phyloP scores from a whole-genome alignment of 2,888 invertebrate species.

The Gibbula magus region DNA sequence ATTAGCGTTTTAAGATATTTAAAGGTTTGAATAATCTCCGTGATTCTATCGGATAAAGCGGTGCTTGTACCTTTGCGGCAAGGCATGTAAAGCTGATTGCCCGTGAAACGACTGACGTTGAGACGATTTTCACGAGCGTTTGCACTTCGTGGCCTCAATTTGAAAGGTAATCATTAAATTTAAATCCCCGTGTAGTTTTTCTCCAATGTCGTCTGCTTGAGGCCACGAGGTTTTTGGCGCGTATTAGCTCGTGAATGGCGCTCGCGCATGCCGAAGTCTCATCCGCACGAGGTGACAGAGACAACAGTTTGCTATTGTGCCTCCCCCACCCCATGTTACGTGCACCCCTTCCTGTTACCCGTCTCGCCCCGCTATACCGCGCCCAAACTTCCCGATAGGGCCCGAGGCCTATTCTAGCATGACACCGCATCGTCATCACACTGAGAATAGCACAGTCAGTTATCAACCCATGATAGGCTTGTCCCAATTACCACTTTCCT shows the following conservation, averaged over 20 bases:
- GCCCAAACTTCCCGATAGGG: background rate
- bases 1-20: too few relatives aligned
- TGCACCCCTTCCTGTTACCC: conserved; percentile 24
- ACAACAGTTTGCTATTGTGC: conserved; percentile 21
- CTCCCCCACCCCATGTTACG: conserved; percentile 1
- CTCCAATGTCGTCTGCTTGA: background rate
- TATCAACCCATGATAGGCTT: conserved; percentile 19
- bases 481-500: conserved; percentile 10
- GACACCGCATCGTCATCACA: conserved; percentile 5
- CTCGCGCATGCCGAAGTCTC: conserved; percentile 14
- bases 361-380: background rate
- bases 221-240: conserved; percentile 5
- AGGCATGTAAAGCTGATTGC: background rate
- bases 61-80: background rate
- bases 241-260: background rate
- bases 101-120: background rate
- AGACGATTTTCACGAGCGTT: conserved; percentile 8
- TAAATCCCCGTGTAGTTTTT: conserved; percentile 1
- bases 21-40: too few relatives aligned
- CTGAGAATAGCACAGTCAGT: conserved; percentile 11
- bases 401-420: background rate
- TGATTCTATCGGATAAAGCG: background rate
- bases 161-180: conserved; percentile 15
- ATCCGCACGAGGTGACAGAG: conserved; percentile 14
- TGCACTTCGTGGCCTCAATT: conserved; percentile 9